Conservation (phyloP, 1,140 invertebrate genomes). For the Zaprionus gabonicus region DNA sequence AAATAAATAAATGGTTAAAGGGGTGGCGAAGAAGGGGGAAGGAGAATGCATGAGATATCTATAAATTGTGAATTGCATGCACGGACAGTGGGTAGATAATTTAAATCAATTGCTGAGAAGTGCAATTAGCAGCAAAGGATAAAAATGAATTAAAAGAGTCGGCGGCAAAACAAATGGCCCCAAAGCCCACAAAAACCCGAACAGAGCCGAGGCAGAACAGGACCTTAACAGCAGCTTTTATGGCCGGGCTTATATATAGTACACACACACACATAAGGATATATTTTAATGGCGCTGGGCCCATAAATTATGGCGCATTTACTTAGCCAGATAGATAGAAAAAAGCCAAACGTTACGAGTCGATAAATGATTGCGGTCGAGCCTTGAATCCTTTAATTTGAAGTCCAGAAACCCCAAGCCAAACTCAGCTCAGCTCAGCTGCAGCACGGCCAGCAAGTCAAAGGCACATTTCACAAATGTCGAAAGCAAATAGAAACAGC, state of each 20-base stretch:
- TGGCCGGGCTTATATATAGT: slow-evolving; percentile 24
- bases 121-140: slow-evolving; percentile 79
- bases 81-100: slow-evolving; percentile 70
- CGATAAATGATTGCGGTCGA: slow-evolving; percentile 81
- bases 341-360: slow-evolving; percentile 60
- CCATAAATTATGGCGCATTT: slow-evolving; percentile 81
- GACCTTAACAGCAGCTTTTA: slow-evolving; percentile 24
- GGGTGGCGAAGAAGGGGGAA: slow-evolving; percentile 6
- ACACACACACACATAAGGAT: slow-evolving; percentile 15
- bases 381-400: slow-evolving; percentile 80
- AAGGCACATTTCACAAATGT: slow-evolving; percentile 80
- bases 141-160: slow-evolving; percentile 74
- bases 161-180: slow-evolving; percentile 68
- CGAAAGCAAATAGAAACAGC: slow-evolving; percentile 70
- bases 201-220: slow-evolving; percentile 14
- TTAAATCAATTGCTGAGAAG: slow-evolving; percentile 82
- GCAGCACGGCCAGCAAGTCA: slow-evolving; percentile 60
- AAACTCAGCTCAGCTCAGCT: slow-evolving; percentile 40
- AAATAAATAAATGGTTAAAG: slow-evolving; percentile 37
- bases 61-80: slow-evolving; percentile 12
- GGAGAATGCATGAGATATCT: slow-evolving; percentile 21
- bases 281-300: slow-evolving; percentile 68
- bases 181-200: slow-evolving; percentile 52
- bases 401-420: slow-evolving; percentile 23
- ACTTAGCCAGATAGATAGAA: slow-evolving; percentile 74